Evolutionary conservation across 1,140 invertebrate species (phyloP).

Genomic region (Pseudobourletiella spinata): DNA sequence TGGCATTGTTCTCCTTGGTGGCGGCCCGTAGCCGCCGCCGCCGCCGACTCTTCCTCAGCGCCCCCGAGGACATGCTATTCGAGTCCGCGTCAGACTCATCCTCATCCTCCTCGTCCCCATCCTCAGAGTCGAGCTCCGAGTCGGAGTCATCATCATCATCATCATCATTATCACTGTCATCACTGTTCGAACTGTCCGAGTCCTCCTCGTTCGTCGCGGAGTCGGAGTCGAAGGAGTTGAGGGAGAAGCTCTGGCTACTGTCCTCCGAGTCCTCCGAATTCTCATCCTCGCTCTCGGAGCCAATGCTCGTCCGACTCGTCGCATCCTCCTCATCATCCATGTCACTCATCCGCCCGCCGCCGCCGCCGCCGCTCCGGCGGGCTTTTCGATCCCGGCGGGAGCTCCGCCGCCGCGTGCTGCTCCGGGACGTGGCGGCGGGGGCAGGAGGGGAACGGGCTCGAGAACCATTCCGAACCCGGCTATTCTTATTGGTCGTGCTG

Average conservation of each 20-base stretch:
- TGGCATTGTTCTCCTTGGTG: neutral
- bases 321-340: conserved; percentile 43
- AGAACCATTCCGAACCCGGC: neutral
- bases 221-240: neutral
- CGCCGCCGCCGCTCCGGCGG: neutral
- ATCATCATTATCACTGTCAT: conserved; percentile 4
- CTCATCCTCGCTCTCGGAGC: conserved; percentile 19
- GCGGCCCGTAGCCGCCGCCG: neutral
- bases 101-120: conserved; percentile 27
- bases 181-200: neutral
- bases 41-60: conserved; percentile 12
- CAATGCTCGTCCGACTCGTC: conserved; percentile 23
- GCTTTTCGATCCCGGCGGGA: neutral
- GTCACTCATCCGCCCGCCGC: neutral
- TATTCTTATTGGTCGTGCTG: too few species aligned
- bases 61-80: conserved; percentile 9
- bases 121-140: conserved; percentile 17
- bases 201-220: neutral
- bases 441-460: neutral
- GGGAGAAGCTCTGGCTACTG: conserved; percentile 16
- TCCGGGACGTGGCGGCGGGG: too few species aligned
- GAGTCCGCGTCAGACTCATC: conserved; percentile 5
- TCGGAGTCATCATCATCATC: conserved; percentile 37
- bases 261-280: conserved; percentile 21
- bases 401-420: too few species aligned